phyloP scores from a whole-genome alignment of 2,113 vertebrate species.

The Xerus inauris region DNA sequence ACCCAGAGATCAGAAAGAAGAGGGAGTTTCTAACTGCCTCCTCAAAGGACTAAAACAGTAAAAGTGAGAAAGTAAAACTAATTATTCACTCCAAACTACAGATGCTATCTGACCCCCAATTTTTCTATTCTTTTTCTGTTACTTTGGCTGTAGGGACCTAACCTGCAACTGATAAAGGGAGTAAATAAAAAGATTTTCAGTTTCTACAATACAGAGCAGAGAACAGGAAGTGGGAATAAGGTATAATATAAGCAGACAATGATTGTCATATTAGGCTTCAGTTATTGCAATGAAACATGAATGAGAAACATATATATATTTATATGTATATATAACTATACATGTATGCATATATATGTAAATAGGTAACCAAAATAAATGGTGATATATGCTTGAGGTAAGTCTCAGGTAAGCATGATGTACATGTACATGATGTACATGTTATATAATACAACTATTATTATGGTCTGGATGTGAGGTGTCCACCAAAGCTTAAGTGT shows the following conservation, averaged over 20 bases:
- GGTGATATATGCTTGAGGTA: neutral
- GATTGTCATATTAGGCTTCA: neutral
- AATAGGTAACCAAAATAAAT: neutral
- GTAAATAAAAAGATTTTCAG: neutral
- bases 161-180: neutral
- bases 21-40: neutral
- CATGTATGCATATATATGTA: neutral
- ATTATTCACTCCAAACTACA: neutral
- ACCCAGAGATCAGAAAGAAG: neutral
- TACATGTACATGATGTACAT: neutral
- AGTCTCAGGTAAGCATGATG: neutral
- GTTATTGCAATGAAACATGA: neutral
- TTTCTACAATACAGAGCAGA: neutral
- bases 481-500: too few relatives aligned
- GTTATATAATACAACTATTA: neutral
- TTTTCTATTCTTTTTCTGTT: neutral
- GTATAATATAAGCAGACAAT: neutral
- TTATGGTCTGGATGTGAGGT: too few relatives aligned
- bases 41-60: neutral
- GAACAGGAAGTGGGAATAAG: accelerated
- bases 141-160: neutral
- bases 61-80: neutral
- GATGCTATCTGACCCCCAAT: too few relatives aligned
- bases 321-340: neutral
- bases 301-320: neutral